Evolutionary conservation across 2,113 vertebrate species (phyloP).

Genomic region (Aepyceros melampus): DNA sequence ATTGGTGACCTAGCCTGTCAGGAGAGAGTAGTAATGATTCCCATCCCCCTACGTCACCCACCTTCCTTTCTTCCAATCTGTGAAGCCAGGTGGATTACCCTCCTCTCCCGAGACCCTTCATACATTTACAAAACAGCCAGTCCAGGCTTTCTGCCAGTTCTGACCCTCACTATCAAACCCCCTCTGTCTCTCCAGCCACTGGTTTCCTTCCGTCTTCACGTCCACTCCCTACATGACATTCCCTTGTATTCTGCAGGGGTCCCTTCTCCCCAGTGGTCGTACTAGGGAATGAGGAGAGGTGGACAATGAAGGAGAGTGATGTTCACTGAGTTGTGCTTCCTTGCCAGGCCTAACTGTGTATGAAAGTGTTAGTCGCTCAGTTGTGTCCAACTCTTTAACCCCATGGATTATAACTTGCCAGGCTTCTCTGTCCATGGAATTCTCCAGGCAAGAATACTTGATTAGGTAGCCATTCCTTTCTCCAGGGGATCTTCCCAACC

Average conservation of each 20-base stretch:
- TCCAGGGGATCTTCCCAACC: background rate
- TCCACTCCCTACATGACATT: background rate
- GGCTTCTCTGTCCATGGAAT: background rate
- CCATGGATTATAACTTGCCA: background rate
- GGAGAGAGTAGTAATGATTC: background rate
- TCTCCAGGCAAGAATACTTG: background rate
- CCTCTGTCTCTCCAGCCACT: no score
- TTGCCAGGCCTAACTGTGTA: background rate
- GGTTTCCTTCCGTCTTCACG: background rate
- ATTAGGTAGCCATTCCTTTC: background rate
- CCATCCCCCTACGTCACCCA: background rate
- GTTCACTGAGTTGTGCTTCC: background rate
- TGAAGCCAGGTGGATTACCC: background rate
- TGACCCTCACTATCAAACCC: background rate
- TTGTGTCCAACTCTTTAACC: background rate
- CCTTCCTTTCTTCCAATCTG: background rate
- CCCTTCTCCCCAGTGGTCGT: background rate
- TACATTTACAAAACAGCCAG: background rate
- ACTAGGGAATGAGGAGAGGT: background rate
- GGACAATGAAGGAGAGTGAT: background rate
- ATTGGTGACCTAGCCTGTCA: background rate
- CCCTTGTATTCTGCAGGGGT: background rate
- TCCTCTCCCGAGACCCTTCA: background rate
- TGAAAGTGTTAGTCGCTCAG: background rate
- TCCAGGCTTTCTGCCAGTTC: background rate